A percentile compares a stretch with the other conserved stretches of the same genome.
Evolutionary conservation across 2,113 vertebrate species (phyloP).

Genomic region (Tiliqua scincoides): DNA sequence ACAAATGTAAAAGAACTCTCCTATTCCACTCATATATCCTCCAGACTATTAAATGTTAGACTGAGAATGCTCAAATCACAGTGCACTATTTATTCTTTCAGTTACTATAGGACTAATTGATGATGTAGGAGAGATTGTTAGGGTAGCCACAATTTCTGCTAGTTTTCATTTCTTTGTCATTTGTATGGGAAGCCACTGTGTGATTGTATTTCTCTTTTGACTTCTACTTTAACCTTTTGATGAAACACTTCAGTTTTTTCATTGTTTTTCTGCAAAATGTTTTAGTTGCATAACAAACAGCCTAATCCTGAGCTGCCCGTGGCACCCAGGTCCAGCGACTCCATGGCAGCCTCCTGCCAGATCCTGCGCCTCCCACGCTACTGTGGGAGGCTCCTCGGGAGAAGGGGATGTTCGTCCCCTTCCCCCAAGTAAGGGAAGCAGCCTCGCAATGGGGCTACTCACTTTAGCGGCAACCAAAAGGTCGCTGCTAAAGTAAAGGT

Average conservation of each 20-base stretch:
- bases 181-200: neutral
- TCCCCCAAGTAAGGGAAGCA: too few species aligned
- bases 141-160: neutral
- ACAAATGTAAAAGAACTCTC: neutral
- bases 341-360: too few species aligned
- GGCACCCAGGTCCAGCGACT: too few species aligned
- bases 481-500: too few species aligned
- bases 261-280: neutral
- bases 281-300: neutral
- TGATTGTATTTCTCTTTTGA: neutral
- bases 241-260: neutral
- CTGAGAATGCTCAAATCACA: neutral
- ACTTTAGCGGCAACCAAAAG: too few species aligned
- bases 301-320: too few species aligned
- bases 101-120: neutral
- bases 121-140: neutral
- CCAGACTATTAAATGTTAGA: neutral
- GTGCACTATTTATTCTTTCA: neutral
- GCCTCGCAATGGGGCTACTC: too few species aligned
- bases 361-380: too few species aligned
- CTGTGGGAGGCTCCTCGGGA: too few species aligned
- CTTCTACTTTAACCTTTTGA: neutral
- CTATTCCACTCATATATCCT: neutral
- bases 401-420: too few species aligned
- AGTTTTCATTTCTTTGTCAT: neutral